phyloP scores from a whole-genome alignment of 2,888 invertebrate species.

The Metellina segmentata region DNA sequence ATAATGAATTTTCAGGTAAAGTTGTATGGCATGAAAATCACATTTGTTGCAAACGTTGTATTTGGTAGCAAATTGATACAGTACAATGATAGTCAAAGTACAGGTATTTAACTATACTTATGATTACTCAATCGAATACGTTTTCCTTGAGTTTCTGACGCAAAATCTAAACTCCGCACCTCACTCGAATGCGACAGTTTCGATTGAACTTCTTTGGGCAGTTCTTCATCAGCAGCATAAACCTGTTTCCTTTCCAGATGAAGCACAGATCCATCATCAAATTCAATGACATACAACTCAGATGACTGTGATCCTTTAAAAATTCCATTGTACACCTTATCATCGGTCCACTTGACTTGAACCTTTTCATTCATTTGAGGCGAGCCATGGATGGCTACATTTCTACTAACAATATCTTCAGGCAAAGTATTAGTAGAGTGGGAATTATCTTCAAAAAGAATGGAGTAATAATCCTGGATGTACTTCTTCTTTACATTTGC shows the following conservation, averaged over 20 bases:
- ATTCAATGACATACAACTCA: slow-evolving; percentile 79
- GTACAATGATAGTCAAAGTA: slow-evolving; percentile 14
- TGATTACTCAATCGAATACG: slow-evolving; percentile 69
- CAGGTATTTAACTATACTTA: slow-evolving; percentile 65
- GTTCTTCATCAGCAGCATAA: slow-evolving; percentile 83
- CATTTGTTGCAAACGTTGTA: not conserved
- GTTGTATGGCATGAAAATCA: slow-evolving; percentile 5
- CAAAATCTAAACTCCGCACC: slow-evolving; percentile 78
- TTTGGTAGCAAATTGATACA: not conserved
- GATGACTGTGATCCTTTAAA: slow-evolving; percentile 81
- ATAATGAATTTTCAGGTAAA: not conserved
- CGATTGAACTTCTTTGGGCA: slow-evolving; percentile 84
- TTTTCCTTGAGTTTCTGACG: slow-evolving; percentile 53
- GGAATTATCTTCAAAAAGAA: slow-evolving; percentile 85
- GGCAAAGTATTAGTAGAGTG: slow-evolving; percentile 84
- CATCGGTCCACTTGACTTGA: slow-evolving; percentile 84
- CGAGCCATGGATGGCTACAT: slow-evolving; percentile 79
- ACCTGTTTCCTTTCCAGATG: slow-evolving; percentile 83
- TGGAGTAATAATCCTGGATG: slow-evolving; percentile 83
- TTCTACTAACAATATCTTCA: slow-evolving; percentile 82
- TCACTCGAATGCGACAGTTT: slow-evolving; percentile 81
- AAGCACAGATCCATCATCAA: slow-evolving; percentile 82
- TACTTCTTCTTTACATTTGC: slow-evolving; percentile 83
- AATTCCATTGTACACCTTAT: slow-evolving; percentile 82
- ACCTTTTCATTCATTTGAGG: slow-evolving; percentile 83